A percentile compares a stretch with the other conserved stretches of the same genome.
Evolutionary conservation across 2,888 invertebrate genomes (phyloP).

Genomic region (Lapara coniferarum): DNA sequence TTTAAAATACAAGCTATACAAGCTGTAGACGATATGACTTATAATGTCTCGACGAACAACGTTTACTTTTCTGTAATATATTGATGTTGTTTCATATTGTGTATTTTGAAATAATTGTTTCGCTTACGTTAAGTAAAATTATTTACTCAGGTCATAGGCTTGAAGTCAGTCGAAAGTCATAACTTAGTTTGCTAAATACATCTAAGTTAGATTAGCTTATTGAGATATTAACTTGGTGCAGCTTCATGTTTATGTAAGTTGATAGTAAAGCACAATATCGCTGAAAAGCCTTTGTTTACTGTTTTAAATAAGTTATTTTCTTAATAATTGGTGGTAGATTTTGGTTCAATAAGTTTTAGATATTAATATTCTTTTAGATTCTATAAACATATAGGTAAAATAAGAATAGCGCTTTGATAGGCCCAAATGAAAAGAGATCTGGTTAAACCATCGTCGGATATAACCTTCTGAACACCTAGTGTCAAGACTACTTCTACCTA

Average conservation of each 20-base stretch:
- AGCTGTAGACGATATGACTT: no score
- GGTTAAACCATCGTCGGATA: no score
- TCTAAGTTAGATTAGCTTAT: slow-evolving; percentile 7
- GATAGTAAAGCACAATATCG: neutral
- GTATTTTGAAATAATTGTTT: neutral
- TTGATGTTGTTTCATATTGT: neutral
- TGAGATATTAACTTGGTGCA: slow-evolving; percentile 17
- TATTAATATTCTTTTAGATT: no score
- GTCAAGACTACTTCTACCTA: no score
- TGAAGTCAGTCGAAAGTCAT: slow-evolving; percentile 11
- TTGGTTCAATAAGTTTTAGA: no score
- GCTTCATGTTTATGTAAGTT: neutral
- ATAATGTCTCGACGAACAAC: neutral
- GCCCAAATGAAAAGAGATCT: no score
- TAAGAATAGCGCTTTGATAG: no score
- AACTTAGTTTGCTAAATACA: slow-evolving; percentile 1
- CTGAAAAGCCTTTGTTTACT: neutral
- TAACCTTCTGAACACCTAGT: no score
- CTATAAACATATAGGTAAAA: no score
- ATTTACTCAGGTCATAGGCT: neutral
- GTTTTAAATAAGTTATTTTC: neutral
- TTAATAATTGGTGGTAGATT: neutral
- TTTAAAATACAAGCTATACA: no score
- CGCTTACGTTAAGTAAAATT: neutral
- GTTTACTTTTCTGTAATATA: neutral